Percentiles rank a stretch among this genome's conserved stretches.
Conservation (phyloP, 2,797 vertebrate genomes). For the Menidia menidia region DNA sequence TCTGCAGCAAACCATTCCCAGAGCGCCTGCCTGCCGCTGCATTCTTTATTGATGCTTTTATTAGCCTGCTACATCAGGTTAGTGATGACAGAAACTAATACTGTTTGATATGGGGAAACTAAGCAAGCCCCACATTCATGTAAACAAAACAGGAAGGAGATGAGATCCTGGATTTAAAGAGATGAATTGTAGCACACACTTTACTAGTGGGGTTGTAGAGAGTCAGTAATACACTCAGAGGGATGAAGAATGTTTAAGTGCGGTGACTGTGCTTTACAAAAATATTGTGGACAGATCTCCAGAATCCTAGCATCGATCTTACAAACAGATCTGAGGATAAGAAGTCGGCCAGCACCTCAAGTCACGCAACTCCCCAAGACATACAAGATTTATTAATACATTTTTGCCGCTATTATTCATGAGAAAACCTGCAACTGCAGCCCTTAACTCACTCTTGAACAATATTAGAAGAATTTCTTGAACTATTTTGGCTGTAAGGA, state of each 20-base stretch:
- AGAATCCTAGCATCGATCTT: constrained; percentile 59
- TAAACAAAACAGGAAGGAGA: constrained; percentile 63
- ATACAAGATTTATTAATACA: constrained; percentile 74
- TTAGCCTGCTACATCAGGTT: constrained; percentile 58
- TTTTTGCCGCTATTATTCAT: constrained; percentile 74
- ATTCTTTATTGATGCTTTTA: constrained; percentile 61
- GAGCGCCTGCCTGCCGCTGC: constrained; percentile 49
- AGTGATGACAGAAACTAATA: constrained; percentile 67
- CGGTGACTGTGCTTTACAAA: constrained; percentile 52
- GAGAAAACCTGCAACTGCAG: constrained; percentile 55
- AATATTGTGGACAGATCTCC: constrained; percentile 49
- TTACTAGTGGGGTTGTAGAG: constrained; percentile 32
- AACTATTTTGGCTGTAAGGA: constrained; percentile 56
- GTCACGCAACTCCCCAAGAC: constrained; percentile 71
- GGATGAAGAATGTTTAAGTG: constrained; percentile 46
- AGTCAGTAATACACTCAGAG: constrained; percentile 44
- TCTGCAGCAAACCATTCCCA: constrained; percentile 42
- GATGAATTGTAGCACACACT: constrained; percentile 19
- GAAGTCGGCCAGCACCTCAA: constrained; percentile 81
- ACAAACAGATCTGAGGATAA: constrained; percentile 74
- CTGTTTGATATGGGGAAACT: constrained; percentile 66
- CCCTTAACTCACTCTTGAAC: constrained; percentile 61
- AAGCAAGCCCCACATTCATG: constrained; percentile 52
- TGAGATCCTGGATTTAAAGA: constrained; percentile 45
- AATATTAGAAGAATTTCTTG: constrained; percentile 73